These are phyloP conservation scores for Gibbula magus DNA, from an alignment of 2,888 invertebrate species.

Conservation along the genomic window DNA sequence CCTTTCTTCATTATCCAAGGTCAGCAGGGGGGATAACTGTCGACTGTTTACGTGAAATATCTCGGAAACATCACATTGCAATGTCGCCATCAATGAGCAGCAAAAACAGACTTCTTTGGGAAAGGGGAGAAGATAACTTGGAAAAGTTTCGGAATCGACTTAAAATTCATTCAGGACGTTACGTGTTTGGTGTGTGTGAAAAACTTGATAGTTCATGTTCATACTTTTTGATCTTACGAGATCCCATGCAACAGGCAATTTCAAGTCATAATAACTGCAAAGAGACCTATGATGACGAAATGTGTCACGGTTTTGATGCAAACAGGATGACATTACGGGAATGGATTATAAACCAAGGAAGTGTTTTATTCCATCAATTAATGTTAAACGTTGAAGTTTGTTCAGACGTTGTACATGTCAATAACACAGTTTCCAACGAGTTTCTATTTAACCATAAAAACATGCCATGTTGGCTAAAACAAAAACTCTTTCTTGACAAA, in stretches of 20 bases:
- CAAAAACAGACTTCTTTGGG: constrained; percentile 26
- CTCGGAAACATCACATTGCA: constrained; percentile 7
- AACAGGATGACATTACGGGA: constrained; percentile 35
- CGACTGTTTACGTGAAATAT: constrained; percentile 27
- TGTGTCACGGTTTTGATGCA: constrained; percentile 37
- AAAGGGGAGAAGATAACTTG: not conserved
- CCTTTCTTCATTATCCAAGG: constrained; percentile 30
- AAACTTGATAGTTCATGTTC: constrained; percentile 28
- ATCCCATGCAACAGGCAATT: constrained; percentile 41
- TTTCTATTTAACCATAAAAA: constrained; percentile 21
- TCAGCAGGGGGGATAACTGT: constrained; percentile 4
- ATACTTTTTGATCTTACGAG: constrained; percentile 36
- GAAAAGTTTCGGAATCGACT: constrained; percentile 13
- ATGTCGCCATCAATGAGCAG: constrained; percentile 31
- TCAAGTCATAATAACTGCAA: constrained; percentile 43
- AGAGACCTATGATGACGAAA: constrained; percentile 36
- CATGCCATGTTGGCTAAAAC: constrained; percentile 42
- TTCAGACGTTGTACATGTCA: not conserved
- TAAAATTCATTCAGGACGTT: constrained; percentile 28
- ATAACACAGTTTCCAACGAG: not conserved
- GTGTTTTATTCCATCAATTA: constrained; percentile 40
- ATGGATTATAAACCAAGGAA: constrained; percentile 35
- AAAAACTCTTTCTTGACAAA: constrained; percentile 31
- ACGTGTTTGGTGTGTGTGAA: constrained; percentile 34
- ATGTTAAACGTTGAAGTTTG: constrained; percentile 35